A percentile compares a stretch with the other conserved stretches of the same genome.
These are phyloP conservation scores for Brotula barbata DNA, from an alignment of 2,797 vertebrate species.

Conservation along the genomic window DNA sequence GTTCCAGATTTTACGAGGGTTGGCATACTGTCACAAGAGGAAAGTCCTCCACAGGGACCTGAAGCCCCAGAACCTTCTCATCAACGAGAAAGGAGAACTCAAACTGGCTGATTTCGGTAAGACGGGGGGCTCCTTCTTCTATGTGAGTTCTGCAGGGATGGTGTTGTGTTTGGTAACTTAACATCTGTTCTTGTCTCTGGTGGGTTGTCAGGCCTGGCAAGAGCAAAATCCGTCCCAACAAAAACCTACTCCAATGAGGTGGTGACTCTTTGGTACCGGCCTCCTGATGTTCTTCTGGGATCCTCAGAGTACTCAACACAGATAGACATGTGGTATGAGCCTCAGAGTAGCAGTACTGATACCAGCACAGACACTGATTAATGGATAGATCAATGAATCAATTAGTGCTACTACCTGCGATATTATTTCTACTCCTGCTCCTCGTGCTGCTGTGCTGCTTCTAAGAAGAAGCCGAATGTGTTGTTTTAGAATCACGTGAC, in stretches of 20 bases:
- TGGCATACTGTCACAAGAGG: conserved; percentile 81
- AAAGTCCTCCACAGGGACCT: conserved; percentile 84
- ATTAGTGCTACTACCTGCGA: too few species aligned
- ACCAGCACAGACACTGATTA: conserved; percentile 2
- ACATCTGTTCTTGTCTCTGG: too few species aligned
- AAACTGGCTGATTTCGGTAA: conserved; percentile 84
- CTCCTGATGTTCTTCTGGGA: conserved; percentile 83
- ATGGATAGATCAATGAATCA: too few species aligned
- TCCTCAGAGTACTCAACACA: conserved; percentile 84
- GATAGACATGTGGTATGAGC: conserved; percentile 87
- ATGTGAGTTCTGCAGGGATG: too few species aligned
- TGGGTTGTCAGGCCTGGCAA: conserved; percentile 84
- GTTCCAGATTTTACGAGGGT: conserved; percentile 81
- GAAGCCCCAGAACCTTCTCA: conserved; percentile 84
- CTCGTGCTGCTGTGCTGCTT: too few species aligned
- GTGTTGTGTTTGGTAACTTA: too few species aligned
- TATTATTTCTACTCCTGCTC: too few species aligned
- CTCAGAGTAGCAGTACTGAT: too few species aligned
- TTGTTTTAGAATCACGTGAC: not conserved
- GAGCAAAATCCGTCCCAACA: conserved; percentile 81
- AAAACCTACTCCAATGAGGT: conserved; percentile 83
- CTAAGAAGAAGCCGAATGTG: not conserved
- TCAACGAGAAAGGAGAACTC: conserved; percentile 83
- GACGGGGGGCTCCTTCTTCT: too few species aligned
- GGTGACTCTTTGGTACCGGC: conserved; percentile 84